Evolutionary conservation across 2,797 vertebrate species (phyloP).

Genomic region (Chanos chanos): DNA sequence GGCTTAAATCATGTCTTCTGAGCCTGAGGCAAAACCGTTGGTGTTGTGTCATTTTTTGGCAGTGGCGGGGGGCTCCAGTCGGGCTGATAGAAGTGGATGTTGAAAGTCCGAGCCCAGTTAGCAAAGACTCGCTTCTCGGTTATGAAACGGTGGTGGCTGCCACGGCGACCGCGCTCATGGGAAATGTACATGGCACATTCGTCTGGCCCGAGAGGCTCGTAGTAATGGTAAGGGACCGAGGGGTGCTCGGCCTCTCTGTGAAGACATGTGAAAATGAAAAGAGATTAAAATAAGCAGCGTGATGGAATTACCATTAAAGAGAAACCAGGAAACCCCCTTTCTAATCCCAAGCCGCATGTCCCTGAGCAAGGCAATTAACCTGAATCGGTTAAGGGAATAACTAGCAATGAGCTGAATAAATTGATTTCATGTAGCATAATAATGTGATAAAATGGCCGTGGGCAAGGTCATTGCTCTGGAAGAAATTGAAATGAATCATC

Average conservation of each 20-base stretch:
- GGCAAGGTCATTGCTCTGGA: slow-evolving; percentile 34
- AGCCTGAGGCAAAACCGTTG: not conserved
- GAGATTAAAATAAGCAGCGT: not conserved
- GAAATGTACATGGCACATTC: slow-evolving; percentile 98
- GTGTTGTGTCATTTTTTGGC: slow-evolving; percentile 51
- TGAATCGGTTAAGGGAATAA: slow-evolving; percentile 34
- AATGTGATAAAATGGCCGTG: slow-evolving; percentile 26
- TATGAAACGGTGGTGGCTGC: slow-evolving; percentile 97
- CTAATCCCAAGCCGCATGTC: slow-evolving; percentile 29
- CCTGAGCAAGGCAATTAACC: slow-evolving; percentile 43
- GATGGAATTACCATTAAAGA: slow-evolving; percentile 2
- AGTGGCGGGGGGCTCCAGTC: slow-evolving; percentile 85
- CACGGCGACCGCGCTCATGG: slow-evolving; percentile 89
- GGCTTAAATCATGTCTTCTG: slow-evolving; percentile 57
- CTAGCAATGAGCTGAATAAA: slow-evolving; percentile 36
- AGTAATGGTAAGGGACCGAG: slow-evolving; percentile 96
- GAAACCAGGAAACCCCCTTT: slow-evolving; percentile 32
- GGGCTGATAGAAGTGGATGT: slow-evolving; percentile 94
- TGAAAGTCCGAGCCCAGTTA: slow-evolving; percentile 91
- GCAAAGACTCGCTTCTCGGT: slow-evolving; percentile 96
- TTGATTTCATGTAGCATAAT: slow-evolving; percentile 43
- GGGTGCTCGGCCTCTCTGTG: slow-evolving; percentile 83
- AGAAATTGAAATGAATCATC: slow-evolving; percentile 37
- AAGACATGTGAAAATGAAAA: too few species aligned
- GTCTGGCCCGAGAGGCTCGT: slow-evolving; percentile 87